A percentile compares a stretch with the other conserved stretches of the same genome.
Conservation (phyloP, 2,797 vertebrate genomes). For the Manis javanica region DNA sequence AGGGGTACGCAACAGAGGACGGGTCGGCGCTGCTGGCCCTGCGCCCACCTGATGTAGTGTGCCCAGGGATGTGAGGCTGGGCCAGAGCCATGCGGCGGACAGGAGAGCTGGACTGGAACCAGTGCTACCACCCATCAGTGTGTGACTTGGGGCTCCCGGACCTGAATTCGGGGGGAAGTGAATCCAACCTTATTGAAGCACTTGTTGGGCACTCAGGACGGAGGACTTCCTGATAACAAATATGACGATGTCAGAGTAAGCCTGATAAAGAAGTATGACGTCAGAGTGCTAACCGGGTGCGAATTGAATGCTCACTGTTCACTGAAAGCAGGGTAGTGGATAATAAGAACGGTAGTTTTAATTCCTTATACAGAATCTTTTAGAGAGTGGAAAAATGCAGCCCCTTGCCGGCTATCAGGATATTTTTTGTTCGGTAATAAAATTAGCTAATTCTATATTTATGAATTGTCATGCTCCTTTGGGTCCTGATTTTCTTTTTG, state of each 20-base stretch:
- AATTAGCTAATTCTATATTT: background rate
- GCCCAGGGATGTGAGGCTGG: background rate
- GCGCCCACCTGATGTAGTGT: rapidly evolving
- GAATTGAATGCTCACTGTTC: background rate
- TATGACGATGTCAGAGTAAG: background rate
- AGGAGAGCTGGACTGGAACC: background rate
- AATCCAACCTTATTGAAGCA: background rate
- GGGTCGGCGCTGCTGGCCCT: background rate
- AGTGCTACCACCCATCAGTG: background rate
- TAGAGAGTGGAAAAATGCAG: background rate
- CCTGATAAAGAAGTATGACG: background rate
- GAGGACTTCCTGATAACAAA: background rate
- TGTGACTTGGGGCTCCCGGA: background rate
- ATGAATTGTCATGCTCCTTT: background rate
- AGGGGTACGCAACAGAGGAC: background rate
- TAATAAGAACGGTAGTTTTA: background rate
- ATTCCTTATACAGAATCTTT: background rate
- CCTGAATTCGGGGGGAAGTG: background rate
- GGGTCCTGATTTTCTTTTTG: background rate
- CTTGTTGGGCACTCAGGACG: background rate
- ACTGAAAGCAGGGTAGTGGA: background rate
- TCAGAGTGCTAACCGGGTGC: too few relatives aligned
- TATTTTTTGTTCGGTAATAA: background rate
- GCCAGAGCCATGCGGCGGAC: rapidly evolving
- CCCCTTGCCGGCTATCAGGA: background rate